Base-by-base conservation (phyloP, 2,113 vertebrate genomes). In the Colistium nudipinnis region DNA sequence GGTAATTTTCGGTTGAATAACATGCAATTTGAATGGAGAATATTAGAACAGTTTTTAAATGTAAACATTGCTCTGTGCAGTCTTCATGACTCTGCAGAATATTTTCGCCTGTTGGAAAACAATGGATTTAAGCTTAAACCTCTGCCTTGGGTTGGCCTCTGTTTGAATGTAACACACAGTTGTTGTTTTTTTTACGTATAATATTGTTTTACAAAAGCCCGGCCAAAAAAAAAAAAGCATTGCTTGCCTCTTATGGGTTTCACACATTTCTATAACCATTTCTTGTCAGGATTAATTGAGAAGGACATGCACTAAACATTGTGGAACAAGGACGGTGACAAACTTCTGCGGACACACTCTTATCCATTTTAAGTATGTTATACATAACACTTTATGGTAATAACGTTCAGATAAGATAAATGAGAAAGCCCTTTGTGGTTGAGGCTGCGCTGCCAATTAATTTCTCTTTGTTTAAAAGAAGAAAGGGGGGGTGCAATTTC, bases 391-490 rank as follows among this genome's bases (percentile, higher is more conserved):
- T 41, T 53, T 33, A 51, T 9, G 30, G 19, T 41, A 25, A 6
- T 24, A 16, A 54, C n/a, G 62, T 62, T 51, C 8, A 45, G 41
- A 66, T 28, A 4, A 9, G 38, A 22, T 64, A 13, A 33, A 61
- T 63, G 3, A 17, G 16, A 56, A 59, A 47, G 30, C n/a, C 24
- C n/a, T 27, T 2, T 31, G 25, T 24, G 22, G 8, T 51, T 38
- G 28, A 73, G 28, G 20, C 53, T 54, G 44, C 57, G 53, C 14
- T 52, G 47, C 2, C 49, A 11, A 70, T 65, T 62, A 3, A 63
- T 48, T 70, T 54, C 2, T 4, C 31, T 70, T 66, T 64, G 27
- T 55, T 16, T 38, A 11, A 70, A 48, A 44, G 39, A 67, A 64
- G 16, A 51, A 53, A 61, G 20, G 9, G 4, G 60, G 14, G 43